phyloP scores from a whole-genome alignment of 2,113 vertebrate species.

The Peromyscus maniculatus region DNA sequence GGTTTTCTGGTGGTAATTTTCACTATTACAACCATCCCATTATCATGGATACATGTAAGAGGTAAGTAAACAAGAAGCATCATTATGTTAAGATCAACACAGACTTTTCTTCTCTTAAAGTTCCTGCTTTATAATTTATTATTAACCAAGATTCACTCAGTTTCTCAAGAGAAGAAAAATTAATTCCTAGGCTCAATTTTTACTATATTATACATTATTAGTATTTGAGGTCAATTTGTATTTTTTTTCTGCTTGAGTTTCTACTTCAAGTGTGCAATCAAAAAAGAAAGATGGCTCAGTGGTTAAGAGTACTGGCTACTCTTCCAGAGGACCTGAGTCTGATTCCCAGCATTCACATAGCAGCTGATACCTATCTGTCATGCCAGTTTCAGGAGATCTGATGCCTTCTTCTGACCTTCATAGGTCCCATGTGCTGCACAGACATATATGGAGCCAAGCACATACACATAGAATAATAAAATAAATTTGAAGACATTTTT shows the following conservation, averaged over 20 bases:
- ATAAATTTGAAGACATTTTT: neutral
- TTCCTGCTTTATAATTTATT: neutral
- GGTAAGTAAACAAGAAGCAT: neutral
- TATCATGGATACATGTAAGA: rapidly evolving
- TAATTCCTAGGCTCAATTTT: neutral
- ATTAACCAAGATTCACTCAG: neutral
- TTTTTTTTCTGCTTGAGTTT: neutral
- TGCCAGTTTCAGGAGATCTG: neutral
- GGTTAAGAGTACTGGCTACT: neutral
- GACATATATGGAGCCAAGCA: neutral
- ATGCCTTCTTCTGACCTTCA: neutral
- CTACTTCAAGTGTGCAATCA: neutral
- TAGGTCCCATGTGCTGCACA: neutral
- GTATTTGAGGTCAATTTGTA: neutral
- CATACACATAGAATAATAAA: neutral
- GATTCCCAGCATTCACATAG: neutral
- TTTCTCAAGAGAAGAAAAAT: neutral
- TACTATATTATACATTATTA: neutral
- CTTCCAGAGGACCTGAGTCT: neutral
- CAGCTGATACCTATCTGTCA: neutral
- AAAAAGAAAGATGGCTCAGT: neutral
- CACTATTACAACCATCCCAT: rapidly evolving
- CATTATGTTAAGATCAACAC: neutral
- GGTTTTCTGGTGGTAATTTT: rapidly evolving
- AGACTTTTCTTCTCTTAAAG: neutral